A percentile compares a stretch with the other conserved stretches of the same genome.
These are phyloP conservation scores for Actinia equina DNA, from an alignment of 64 coral and sea anemone genomes.

Conservation along the genomic window DNA sequence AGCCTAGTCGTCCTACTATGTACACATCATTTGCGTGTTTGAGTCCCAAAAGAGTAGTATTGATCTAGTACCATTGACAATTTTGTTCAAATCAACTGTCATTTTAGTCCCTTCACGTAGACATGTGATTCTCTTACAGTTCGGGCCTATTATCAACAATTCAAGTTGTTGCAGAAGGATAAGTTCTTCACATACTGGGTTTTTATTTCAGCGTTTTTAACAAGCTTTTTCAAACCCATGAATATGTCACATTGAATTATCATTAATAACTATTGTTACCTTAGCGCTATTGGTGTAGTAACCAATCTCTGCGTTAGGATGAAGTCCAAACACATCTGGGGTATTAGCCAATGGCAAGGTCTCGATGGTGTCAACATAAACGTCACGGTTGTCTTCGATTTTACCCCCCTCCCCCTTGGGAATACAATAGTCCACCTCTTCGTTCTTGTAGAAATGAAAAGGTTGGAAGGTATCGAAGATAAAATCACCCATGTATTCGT, in stretches of 20 bases:
- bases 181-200: too few species aligned
- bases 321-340: constrained; percentile 94
- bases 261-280: background rate
- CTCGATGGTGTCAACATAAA: constrained; percentile 86
- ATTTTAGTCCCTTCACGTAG: too few species aligned
- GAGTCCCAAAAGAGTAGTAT: too few species aligned
- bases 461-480: constrained; percentile 99
- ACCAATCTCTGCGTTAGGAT: constrained; percentile 98
- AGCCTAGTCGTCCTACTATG: too few species aligned
- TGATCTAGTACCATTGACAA: too few species aligned
- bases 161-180: too few species aligned
- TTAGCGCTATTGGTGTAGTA: constrained; percentile 97
- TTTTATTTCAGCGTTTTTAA: too few species aligned
- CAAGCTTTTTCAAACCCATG: too few species aligned
- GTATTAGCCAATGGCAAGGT: constrained; percentile 88
- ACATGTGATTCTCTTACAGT: too few species aligned
- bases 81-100: too few species aligned
- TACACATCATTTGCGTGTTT: too few species aligned
- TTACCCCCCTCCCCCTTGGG: constrained; percentile 79
- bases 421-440: constrained; percentile 99
- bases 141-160: too few species aligned
- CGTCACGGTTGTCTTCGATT: constrained; percentile 58
- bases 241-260: background rate
- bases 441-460: constrained; percentile 97
- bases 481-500: constrained; percentile 99